A percentile compares a stretch with the other conserved stretches of the same genome.
phyloP scores from a whole-genome alignment of 1,140 invertebrate genomes.

The Diachasma alloeum region DNA sequence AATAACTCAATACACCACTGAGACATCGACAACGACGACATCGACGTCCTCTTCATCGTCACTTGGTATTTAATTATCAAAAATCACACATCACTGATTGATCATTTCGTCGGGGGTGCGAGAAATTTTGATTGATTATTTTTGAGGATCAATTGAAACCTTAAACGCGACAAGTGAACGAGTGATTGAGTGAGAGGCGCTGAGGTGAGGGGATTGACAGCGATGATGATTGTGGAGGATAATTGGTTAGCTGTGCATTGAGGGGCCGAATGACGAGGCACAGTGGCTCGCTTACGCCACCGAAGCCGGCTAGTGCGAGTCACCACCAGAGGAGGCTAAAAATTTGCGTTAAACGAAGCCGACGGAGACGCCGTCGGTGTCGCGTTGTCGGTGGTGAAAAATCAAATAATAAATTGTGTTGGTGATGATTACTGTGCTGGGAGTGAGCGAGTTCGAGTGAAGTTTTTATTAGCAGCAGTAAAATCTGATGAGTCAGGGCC shows the following conservation, averaged over 20 bases:
- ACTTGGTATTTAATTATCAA: not conserved
- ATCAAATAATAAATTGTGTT: not conserved
- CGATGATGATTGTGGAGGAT: conserved; percentile 30
- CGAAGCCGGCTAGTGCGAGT: conserved; percentile 34
- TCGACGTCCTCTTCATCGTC: conserved; percentile 10
- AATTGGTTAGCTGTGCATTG: conserved; percentile 26
- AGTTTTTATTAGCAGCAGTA: not conserved
- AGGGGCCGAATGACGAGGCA: conserved; percentile 38
- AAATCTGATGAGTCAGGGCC: too few species aligned
- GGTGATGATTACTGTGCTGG: not conserved
- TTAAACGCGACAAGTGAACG: not conserved
- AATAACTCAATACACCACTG: not conserved
- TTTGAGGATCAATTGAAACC: not conserved
- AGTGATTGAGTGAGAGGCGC: not conserved
- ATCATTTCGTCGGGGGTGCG: too few species aligned
- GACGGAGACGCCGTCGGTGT: conserved; percentile 39
- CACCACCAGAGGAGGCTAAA: conserved; percentile 34
- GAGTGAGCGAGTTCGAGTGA: not conserved
- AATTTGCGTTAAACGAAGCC: conserved; percentile 40
- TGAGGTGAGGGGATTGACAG: not conserved
- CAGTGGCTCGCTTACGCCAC: conserved; percentile 32
- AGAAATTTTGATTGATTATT: not conserved
- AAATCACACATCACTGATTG: not conserved
- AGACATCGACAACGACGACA: conserved; percentile 5
- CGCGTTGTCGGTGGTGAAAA: conserved; percentile 4